Conservation (phyloP, 2,888 invertebrate genomes). For the Noctua janthe region DNA sequence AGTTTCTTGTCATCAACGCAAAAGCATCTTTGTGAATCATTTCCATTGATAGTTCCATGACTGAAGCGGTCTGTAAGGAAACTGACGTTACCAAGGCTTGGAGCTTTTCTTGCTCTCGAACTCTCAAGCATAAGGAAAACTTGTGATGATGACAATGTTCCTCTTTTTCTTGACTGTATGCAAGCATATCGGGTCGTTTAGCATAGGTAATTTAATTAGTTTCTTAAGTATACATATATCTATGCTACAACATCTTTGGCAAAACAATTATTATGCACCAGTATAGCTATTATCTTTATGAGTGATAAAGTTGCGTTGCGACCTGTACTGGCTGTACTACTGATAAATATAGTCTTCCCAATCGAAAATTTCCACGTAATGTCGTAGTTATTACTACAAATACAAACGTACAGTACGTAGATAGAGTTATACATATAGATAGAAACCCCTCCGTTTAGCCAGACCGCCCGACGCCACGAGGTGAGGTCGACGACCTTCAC, state of each 20-base stretch:
- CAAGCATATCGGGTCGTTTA: background rate
- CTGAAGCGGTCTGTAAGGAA: background rate
- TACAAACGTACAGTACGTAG: slow-evolving; percentile 11
- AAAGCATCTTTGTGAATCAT: background rate
- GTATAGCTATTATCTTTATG: background rate
- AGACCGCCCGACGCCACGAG: slow-evolving; percentile 72
- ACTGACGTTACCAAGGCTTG: background rate
- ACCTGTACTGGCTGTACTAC: background rate
- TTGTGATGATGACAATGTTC: background rate
- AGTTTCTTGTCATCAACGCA: background rate
- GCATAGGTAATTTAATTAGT: background rate
- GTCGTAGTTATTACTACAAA: background rate
- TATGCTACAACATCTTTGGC: background rate
- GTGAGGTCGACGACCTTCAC: slow-evolving; percentile 53
- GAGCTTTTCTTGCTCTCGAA: background rate
- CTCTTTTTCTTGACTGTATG: background rate
- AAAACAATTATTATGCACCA: background rate
- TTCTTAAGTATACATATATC: background rate
- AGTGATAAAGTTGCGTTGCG: background rate
- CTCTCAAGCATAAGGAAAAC: background rate
- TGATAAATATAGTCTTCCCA: background rate
- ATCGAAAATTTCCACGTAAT: background rate
- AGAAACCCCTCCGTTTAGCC: slow-evolving; percentile 33
- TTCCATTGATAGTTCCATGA: background rate
- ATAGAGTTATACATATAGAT: slow-evolving; percentile 15